Percentiles rank a stretch among this genome's conserved stretches.
Conservation (phyloP, 2,888 invertebrate genomes). For the Hemistola chrysoprasaria region DNA sequence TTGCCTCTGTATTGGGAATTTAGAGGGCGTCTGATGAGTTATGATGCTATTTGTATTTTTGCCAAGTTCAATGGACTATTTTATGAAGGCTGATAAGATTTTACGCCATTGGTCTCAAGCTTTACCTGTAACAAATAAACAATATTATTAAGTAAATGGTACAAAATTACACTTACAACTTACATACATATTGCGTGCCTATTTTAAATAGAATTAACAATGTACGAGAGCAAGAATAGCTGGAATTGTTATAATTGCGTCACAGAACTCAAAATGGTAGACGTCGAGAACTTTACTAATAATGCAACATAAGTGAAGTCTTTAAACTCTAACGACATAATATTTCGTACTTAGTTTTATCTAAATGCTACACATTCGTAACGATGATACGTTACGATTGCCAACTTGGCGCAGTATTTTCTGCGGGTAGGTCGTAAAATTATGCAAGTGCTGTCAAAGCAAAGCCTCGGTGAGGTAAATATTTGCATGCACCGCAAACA, state of each 20-base stretch:
- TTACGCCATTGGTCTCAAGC: background rate
- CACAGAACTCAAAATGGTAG: too few species aligned
- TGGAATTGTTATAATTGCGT: background rate
- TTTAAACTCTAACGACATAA: too few species aligned
- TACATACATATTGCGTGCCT: too few species aligned
- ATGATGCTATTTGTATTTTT: constrained; percentile 11
- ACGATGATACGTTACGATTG: constrained; percentile 13
- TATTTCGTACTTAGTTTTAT: too few species aligned
- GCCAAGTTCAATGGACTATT: background rate
- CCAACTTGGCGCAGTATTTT: constrained; percentile 15
- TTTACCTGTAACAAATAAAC: too few species aligned
- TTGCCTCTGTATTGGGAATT: constrained; percentile 35
- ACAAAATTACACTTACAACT: too few species aligned
- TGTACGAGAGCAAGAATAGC: too few species aligned
- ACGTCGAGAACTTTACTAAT: too few species aligned
- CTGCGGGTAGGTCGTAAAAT: constrained; percentile 44
- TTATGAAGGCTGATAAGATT: constrained; percentile 1
- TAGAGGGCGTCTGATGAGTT: constrained; percentile 22
- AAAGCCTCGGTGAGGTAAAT: constrained; percentile 59
- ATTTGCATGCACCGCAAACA: constrained; percentile 63
- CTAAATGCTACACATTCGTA: background rate
- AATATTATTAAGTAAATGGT: too few species aligned
- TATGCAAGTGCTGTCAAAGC: constrained; percentile 53
- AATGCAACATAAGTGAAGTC: too few species aligned
- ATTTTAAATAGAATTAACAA: too few species aligned